Evolutionary conservation across 2,113 vertebrate genomes (phyloP).

Genomic region (Trematocara unimaculatum): DNA sequence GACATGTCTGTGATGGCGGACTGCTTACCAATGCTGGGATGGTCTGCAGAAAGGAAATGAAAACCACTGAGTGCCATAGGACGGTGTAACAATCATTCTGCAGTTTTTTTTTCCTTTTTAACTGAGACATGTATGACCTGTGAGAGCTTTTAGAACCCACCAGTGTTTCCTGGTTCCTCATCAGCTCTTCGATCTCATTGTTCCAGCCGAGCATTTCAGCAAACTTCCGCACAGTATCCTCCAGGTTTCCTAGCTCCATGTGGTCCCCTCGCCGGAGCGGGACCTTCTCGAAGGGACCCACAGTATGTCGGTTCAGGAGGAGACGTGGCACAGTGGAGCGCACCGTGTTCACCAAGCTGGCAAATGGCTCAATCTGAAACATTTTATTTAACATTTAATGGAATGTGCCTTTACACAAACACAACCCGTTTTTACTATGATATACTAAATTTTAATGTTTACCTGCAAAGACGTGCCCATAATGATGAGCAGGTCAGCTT

Average conservation of each 20-base stretch:
- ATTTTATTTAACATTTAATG: neutral
- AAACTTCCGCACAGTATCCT: constrained; percentile 59
- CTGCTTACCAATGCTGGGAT: neutral
- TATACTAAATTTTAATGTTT: neutral
- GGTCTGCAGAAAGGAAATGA: constrained; percentile 13
- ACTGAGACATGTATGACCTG: neutral
- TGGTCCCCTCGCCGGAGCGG: constrained; percentile 65
- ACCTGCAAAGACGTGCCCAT: constrained; percentile 80
- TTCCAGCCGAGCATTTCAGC: constrained; percentile 69
- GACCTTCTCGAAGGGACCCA: constrained; percentile 69
- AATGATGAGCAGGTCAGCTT: constrained; percentile 76
- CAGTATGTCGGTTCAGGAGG: constrained; percentile 71
- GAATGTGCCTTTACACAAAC: neutral
- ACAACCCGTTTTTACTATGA: neutral
- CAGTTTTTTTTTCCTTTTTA: neutral
- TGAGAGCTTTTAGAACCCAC: constrained; percentile 17
- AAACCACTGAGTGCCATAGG: neutral
- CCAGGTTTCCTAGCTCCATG: constrained; percentile 71
- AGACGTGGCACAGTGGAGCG: constrained; percentile 70
- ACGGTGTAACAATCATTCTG: neutral
- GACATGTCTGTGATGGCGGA: neutral
- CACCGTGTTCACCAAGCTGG: constrained; percentile 75
- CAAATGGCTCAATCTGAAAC: constrained; percentile 76
- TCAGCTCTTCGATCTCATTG: constrained; percentile 67
- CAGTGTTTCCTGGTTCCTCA: constrained; percentile 52